Percentiles rank a stretch among this genome's conserved stretches.
These are phyloP conservation scores for Tetragnatha montana DNA, from an alignment of 2,888 invertebrate species.

Conservation along the genomic window DNA sequence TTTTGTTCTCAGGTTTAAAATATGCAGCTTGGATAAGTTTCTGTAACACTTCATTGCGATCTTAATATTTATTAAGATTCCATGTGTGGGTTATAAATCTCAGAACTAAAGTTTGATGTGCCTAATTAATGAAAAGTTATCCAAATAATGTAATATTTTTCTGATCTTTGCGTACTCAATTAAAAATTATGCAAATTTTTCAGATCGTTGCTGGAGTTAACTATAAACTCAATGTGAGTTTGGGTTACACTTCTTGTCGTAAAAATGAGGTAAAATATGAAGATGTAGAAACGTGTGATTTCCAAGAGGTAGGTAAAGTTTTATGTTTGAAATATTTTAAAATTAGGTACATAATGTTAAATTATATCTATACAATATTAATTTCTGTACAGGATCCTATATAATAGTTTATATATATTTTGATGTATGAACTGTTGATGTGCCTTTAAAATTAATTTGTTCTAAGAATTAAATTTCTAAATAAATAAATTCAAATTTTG, in stretches of 20 bases:
- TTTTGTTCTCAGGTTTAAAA: no score
- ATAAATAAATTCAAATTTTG: neutral
- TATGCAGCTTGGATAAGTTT: neutral
- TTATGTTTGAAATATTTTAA: no score
- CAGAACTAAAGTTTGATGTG: neutral
- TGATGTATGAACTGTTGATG: neutral
- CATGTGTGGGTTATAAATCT: no score
- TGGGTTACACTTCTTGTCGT: constrained; percentile 56
- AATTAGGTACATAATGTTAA: no score
- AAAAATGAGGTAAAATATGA: constrained; percentile 61
- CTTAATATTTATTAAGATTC: no score
- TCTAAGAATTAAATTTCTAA: neutral
- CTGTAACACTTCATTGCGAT: neutral
- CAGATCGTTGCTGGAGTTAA: constrained; percentile 68
- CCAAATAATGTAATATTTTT: neutral
- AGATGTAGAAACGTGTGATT: constrained; percentile 43
- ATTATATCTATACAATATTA: no score
- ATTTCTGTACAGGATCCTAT: neutral
- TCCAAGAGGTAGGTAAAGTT: constrained; percentile 41
- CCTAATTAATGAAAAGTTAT: neutral
- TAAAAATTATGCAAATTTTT: no score
- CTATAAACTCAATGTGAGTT: constrained; percentile 50
- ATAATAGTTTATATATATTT: neutral
- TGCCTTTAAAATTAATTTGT: neutral
- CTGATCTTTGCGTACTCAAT: no score